These are phyloP conservation scores for Merodon equestris DNA, from an alignment of 2,888 invertebrate species.

Conservation along the genomic window DNA sequence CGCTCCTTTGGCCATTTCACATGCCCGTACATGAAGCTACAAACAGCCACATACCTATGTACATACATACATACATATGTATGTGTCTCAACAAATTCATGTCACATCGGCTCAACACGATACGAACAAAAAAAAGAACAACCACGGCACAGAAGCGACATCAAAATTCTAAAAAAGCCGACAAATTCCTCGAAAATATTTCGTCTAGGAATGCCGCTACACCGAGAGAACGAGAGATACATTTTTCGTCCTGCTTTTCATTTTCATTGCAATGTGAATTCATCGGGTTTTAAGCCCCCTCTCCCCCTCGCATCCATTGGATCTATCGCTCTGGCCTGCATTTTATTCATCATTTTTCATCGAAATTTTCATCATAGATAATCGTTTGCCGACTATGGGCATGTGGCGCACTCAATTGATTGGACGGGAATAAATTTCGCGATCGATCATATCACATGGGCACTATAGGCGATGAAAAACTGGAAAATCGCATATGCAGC, in stretches of 20 bases:
- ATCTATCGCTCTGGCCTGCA: not conserved
- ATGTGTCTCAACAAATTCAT: slow-evolving; percentile 38
- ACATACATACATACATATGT: not conserved
- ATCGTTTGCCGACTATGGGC: slow-evolving; percentile 35
- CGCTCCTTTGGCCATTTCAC: slow-evolving; percentile 29
- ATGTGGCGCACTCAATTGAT: slow-evolving; percentile 27
- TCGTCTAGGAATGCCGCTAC: slow-evolving; percentile 58
- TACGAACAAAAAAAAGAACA: slow-evolving; percentile 22
- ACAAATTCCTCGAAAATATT: slow-evolving; percentile 63
- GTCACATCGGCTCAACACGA: slow-evolving; percentile 41
- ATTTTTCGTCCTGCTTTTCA: not conserved
- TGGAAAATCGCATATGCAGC: slow-evolving; percentile 48
- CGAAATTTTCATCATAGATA: slow-evolving; percentile 46
- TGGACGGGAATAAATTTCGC: slow-evolving; percentile 12
- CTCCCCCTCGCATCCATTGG: no score
- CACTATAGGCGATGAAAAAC: slow-evolving; percentile 8
- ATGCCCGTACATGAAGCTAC: not conserved
- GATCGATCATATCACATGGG: not conserved
- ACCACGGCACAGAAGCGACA: slow-evolving; percentile 34
- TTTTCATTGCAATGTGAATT: not conserved
- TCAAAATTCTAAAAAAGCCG: slow-evolving; percentile 63
- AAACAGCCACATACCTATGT: slow-evolving; percentile 3
- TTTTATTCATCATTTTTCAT: slow-evolving; percentile 56
- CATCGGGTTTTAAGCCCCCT: no score
- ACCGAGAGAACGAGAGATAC: not conserved